These are phyloP conservation scores for Brachirus orientalis DNA, from an alignment of 2,113 vertebrate genomes.

Conservation along the genomic window DNA sequence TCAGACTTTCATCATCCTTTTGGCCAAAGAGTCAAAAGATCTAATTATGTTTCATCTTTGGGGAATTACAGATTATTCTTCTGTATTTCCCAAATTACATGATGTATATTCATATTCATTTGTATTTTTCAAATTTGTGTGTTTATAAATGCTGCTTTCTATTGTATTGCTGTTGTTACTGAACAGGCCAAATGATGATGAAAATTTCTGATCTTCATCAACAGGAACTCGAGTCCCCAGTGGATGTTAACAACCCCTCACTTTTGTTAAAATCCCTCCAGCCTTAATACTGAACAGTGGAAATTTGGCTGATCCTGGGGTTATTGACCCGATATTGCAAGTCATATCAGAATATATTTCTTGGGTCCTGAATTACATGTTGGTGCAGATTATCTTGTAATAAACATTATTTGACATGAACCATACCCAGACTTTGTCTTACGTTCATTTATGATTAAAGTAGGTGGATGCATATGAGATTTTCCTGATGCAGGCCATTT, in stretches of 20 bases:
- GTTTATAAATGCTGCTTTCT: too few species aligned
- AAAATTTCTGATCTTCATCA: neutral
- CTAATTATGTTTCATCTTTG: too few species aligned
- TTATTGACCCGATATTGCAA: neutral
- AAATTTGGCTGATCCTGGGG: neutral
- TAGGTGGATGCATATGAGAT: too few species aligned
- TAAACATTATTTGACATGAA: conserved; percentile 5
- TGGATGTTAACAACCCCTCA: conserved; percentile 33
- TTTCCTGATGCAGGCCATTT: too few species aligned
- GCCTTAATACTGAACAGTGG: conserved; percentile 7
- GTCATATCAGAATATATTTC: neutral
- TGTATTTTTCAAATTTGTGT: too few species aligned
- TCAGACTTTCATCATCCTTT: too few species aligned
- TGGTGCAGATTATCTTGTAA: neutral
- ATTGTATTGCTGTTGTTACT: too few species aligned
- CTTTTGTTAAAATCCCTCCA: conserved; percentile 5
- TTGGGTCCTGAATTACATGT: neutral
- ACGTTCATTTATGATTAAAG: neutral
- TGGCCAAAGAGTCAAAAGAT: too few species aligned
- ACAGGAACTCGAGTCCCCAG: conserved; percentile 65
- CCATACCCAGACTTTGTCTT: neutral
- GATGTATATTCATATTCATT: too few species aligned
- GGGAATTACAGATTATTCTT: too few species aligned
- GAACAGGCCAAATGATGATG: neutral
- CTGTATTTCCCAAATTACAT: too few species aligned